Evolutionary conservation across 2,888 invertebrate species (phyloP).

Genomic region (Gastracanthus pulcherrimus): DNA sequence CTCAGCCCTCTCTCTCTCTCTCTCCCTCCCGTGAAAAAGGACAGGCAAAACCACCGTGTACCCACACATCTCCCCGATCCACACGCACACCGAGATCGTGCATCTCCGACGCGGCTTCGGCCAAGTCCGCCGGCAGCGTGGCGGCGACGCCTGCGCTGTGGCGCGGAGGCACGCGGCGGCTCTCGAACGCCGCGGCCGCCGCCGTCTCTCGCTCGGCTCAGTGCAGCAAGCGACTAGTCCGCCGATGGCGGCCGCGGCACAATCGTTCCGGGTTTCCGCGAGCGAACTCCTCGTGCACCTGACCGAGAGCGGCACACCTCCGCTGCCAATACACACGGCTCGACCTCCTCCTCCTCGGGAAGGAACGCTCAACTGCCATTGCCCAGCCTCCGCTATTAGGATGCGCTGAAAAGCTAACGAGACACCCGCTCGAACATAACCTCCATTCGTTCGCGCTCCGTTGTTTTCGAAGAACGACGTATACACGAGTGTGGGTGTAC

Average conservation of each 20-base stretch:
- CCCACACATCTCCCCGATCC: background rate
- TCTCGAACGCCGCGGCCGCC: conserved; percentile 56
- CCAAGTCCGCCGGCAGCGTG: conserved; percentile 61
- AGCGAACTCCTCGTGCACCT: conserved; percentile 65
- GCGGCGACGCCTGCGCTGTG: conserved; percentile 64
- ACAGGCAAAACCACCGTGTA: background rate
- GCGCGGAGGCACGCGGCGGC: conserved; percentile 73
- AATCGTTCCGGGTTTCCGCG: conserved; percentile 74
- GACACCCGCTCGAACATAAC: too few relatives aligned
- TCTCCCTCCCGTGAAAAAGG: background rate
- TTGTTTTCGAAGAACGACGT: too few relatives aligned
- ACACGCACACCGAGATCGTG: background rate
- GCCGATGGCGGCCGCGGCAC: conserved; percentile 64
- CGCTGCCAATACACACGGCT: background rate
- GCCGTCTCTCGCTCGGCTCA: conserved; percentile 42
- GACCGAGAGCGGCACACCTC: background rate
- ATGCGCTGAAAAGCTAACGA: too few relatives aligned
- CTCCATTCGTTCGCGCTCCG: too few relatives aligned
- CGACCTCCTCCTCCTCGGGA: too few relatives aligned
- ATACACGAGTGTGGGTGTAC: too few relatives aligned
- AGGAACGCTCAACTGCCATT: too few relatives aligned
- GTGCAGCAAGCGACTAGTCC: conserved; percentile 37
- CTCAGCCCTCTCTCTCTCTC: background rate
- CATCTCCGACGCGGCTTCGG: conserved; percentile 63
- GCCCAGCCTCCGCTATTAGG: too few relatives aligned